Conservation (phyloP, 2,888 invertebrate genomes). For the Serripes groenlandicus region DNA sequence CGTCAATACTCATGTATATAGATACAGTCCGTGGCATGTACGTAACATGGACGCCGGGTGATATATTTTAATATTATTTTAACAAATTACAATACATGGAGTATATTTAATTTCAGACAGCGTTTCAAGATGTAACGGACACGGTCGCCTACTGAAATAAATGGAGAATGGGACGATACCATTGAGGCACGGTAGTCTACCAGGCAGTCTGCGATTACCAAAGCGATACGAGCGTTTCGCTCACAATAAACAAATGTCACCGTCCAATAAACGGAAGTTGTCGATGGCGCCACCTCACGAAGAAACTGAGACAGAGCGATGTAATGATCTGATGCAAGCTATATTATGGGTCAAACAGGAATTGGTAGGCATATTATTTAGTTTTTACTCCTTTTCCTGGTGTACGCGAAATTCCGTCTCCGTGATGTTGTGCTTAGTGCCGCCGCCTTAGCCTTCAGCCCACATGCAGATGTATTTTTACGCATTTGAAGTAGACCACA, state of each 20-base stretch:
- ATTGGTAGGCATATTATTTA: conserved; percentile 67
- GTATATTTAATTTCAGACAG: not conserved
- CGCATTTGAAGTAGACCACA: not conserved
- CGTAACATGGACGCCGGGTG: no score
- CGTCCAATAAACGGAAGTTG: conserved; percentile 57
- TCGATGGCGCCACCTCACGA: conserved; percentile 46
- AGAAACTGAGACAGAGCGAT: conserved; percentile 67
- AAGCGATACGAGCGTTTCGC: conserved; percentile 73
- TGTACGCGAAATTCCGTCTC: not conserved
- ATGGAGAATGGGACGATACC: conserved; percentile 77
- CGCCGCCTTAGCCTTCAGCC: not conserved
- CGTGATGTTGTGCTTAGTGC: not conserved
- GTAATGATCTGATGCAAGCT: conserved; percentile 77
- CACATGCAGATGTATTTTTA: not conserved
- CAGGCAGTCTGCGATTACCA: conserved; percentile 76
- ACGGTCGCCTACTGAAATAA: not conserved
- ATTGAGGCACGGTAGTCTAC: conserved; percentile 74
- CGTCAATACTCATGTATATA: no score
- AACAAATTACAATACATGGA: not conserved
- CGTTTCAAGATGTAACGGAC: conserved; percentile 1
- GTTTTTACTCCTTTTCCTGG: not conserved
- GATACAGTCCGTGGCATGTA: no score
- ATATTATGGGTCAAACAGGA: conserved; percentile 80
- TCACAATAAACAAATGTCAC: conserved; percentile 56
- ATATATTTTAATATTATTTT: not conserved